These are phyloP conservation scores for Ictidomys tridecemlineatus DNA, from an alignment of 2,113 vertebrate species.

Conservation along the genomic window DNA sequence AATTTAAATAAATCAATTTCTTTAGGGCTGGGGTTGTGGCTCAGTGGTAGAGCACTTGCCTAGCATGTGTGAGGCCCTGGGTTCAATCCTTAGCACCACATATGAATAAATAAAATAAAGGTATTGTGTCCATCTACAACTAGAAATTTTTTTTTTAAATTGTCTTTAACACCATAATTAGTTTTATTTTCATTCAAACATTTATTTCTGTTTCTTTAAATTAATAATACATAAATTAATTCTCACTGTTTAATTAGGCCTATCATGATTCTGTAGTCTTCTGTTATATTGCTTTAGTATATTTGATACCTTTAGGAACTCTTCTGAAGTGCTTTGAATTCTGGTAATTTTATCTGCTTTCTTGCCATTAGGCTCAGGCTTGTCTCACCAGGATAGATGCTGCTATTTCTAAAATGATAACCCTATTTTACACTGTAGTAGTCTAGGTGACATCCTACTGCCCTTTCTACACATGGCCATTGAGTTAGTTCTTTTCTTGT, in stretches of 20 bases:
- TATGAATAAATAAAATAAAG: too few species aligned
- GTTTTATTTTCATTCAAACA: constrained; percentile 56
- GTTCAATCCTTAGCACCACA: too few species aligned
- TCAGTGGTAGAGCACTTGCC: too few species aligned
- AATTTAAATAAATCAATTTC: too few species aligned
- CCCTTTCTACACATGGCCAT: neutral
- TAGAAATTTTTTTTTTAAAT: too few species aligned
- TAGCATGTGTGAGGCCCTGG: too few species aligned
- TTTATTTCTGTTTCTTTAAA: neutral
- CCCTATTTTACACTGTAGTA: neutral
- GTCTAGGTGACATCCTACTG: neutral
- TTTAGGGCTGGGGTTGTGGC: too few species aligned
- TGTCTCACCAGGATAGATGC: neutral
- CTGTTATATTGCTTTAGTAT: neutral
- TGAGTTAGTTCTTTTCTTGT: neutral
- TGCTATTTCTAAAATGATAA: neutral
- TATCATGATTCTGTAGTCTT: neutral
- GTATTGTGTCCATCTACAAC: too few species aligned
- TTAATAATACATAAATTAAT: neutral
- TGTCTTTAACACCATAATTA: neutral
- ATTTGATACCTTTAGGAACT: neutral
- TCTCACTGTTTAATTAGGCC: neutral
- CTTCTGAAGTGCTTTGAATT: neutral
- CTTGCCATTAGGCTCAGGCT: neutral
- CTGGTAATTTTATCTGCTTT: constrained; percentile 10